Evolutionary conservation across 2,113 vertebrate species (phyloP), one percentile per base, ranked within the genome.

Genomic region (Sakesphorus luctuosus): DNA sequence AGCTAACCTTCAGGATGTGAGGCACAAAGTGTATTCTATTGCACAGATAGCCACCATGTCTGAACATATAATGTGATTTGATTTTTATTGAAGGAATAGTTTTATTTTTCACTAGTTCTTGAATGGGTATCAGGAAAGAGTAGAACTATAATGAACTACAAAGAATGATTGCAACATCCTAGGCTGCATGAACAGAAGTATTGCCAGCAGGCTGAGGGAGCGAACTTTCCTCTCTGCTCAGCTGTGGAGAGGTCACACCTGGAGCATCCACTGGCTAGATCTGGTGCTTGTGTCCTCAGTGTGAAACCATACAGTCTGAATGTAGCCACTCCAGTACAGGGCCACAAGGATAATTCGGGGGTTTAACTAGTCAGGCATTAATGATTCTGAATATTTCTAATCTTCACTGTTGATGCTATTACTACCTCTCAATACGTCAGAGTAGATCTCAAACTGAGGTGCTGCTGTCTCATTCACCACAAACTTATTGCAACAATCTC

Each of bases 31-130:
- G 6, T 38, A 7, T 84, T 65, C 59, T n/a, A 25, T 6, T 18
- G 56, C 31, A 58, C 21, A 74, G 29, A 31, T 56, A 4, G 44
- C 61, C 14, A 4, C 24, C 35, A 6, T 66, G 9, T 66, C 31
- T 10, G 4, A 91, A 62, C 3, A 40, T 13, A 33, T 9, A 65
- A 19, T 26, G 11, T 7, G 4, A 38, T 69, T 47, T 62, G 56
- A 18, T 55, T 81, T 93, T 73, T 74, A 31, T 53, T 66, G 61
- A 74, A 69, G n/a, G 31, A 73, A 61, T 0, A 1, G 4, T 62
- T 90, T 74, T 65, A 58, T 81, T 91, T 95, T 78, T n/a, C n/a
- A 18, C 6, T 40, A 56, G 63, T 77, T 46, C n/a, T 62, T 49
- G 29, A 89, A 47, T 3, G 52, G 21, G 46, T 11, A 58, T 15